Percentiles rank a stretch among this genome's conserved stretches.
Evolutionary conservation across 1,140 invertebrate genomes (phyloP).

Genomic region (Ptiloglossa arizonensis): DNA sequence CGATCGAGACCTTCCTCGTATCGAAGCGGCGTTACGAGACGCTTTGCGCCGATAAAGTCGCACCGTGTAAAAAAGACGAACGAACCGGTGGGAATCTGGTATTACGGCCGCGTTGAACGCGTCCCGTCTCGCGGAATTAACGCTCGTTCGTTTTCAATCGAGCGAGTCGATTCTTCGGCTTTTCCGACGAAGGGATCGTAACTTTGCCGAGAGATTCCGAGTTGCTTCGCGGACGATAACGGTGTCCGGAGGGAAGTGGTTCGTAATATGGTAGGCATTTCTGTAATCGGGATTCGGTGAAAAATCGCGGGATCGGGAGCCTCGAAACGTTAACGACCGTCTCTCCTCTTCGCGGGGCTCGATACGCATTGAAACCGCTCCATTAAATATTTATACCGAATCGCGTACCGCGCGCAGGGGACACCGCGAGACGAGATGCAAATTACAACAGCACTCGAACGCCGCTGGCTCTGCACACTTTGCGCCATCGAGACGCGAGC

Average conservation of each 20-base stretch:
- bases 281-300: neutral
- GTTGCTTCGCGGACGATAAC: neutral
- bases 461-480: neutral
- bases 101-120: neutral
- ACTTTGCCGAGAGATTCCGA: too few relatives aligned
- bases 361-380: conserved; percentile 1
- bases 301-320: too few relatives aligned
- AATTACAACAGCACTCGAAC: conserved; percentile 6
- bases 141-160: too few relatives aligned
- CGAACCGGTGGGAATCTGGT: neutral
- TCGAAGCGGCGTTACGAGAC: neutral
- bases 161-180: too few relatives aligned
- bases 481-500: neutral
- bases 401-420: neutral
- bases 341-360: neutral
- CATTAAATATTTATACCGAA: conserved; percentile 30
- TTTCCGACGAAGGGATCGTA: too few relatives aligned
- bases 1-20: conserved; percentile 16
- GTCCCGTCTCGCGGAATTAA: neutral
- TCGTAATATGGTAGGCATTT: neutral
- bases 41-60: neutral
- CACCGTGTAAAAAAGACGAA: neutral
- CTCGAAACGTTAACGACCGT: neutral
- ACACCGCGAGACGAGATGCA: conserved; percentile 15
- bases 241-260: neutral